phyloP scores from a whole-genome alignment of 2,888 invertebrate species.

The Nesidiocoris tenuis region DNA sequence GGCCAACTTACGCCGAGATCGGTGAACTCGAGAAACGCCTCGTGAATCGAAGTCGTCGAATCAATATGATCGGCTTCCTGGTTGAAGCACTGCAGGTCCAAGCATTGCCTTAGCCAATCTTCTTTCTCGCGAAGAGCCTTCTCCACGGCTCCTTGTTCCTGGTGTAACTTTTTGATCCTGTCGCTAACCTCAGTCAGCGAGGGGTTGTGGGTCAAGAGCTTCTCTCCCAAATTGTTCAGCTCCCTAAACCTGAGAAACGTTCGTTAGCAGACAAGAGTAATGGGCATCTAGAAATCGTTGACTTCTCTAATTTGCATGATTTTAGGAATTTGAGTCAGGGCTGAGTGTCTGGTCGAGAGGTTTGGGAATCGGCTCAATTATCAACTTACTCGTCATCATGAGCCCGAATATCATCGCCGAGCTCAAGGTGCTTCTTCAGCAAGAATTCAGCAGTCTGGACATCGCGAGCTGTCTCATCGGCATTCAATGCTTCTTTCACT shows the following conservation, averaged over 20 bases:
- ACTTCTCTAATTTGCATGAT: too few species aligned
- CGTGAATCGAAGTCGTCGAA: conserved; percentile 89
- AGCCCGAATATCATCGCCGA: conserved; percentile 85
- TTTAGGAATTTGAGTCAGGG: too few species aligned
- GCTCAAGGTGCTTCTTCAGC: conserved; percentile 85
- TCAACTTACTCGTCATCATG: conserved; percentile 87
- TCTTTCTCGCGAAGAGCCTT: conserved; percentile 84
- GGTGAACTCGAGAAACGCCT: conserved; percentile 86
- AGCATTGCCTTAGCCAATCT: conserved; percentile 79
- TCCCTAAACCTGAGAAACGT: conserved; percentile 67
- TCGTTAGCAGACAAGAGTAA: too few species aligned
- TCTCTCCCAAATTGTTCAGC: conserved; percentile 74
- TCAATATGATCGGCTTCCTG: conserved; percentile 97
- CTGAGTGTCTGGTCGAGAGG: too few species aligned
- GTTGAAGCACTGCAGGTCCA: conserved; percentile 88
- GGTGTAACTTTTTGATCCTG: conserved; percentile 68
- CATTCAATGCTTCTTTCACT: conserved; percentile 74
- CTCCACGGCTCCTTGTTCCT: conserved; percentile 73
- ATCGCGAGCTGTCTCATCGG: conserved; percentile 78
- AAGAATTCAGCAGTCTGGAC: conserved; percentile 90
- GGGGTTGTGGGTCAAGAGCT: conserved; percentile 73
- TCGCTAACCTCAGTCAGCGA: conserved; percentile 73
- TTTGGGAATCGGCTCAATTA: too few species aligned
- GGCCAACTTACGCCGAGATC: conserved; percentile 84
- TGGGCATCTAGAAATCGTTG: too few species aligned